Base-by-base conservation (phyloP, 2,797 vertebrate species). In the Adrianichthys oophorus region DNA sequence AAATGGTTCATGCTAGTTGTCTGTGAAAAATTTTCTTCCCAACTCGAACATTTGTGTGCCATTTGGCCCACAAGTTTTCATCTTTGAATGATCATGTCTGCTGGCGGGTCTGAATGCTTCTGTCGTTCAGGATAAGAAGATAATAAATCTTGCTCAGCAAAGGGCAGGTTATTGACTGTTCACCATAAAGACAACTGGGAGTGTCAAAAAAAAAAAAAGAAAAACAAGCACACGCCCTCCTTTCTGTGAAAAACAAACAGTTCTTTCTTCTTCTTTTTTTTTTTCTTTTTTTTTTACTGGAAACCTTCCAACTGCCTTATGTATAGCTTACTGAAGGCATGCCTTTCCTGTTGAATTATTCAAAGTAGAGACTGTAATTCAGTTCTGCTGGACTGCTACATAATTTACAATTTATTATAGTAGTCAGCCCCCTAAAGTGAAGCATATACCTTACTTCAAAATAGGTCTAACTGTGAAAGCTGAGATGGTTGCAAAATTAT, bases 271-370 rank as follows among this genome's bases (percentile, higher is more conserved):
- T 10, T n/a, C n/a, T n/a, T 29, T 3, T 29, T 69, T 41, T 43
- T 44, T 61, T 66, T 41, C 67, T 19, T 45, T 44, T 40, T 19
- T 4, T 46, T 70, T 29, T 56, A 44, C 64, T 70, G n/a, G 57
- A 68, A 68, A 72, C 76, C 59, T 71, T 59, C 70, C 65, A 19
- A 10, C 15, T 71, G 67, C 51, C 65, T 70, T 72, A 80, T 87
- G 70, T 84, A 52, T 64, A 65, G 63, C 37, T 60, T 70, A 26
- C 60, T 48, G n/a, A 48, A 63, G 59, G 48, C 85, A 85, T 80
- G 50, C 57, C 70, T 54, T 73, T 53, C 56, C 61, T 81, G 68
- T 52, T 92, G 68, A 89, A 91, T 91, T 85, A 92, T 92, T 91
- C 23, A 90, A 69, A 68, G 50, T 63, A 41, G 72, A 66, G 53